Evolutionary conservation across 2,797 vertebrate genomes (phyloP).

Genomic region (Syngnathus acus): DNA sequence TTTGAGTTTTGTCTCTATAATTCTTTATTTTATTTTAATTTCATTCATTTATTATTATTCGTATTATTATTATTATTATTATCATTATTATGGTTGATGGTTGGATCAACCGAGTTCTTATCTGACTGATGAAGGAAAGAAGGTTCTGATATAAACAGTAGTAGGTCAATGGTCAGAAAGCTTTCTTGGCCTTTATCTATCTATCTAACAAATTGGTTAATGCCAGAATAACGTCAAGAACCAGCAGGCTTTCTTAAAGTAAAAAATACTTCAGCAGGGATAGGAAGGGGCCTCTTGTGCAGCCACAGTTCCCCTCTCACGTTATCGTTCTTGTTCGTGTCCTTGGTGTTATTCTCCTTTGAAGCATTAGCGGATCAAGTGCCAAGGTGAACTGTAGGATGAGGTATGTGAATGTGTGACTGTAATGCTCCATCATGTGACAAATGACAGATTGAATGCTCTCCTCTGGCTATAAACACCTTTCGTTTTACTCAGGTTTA

Average conservation of each 20-base stretch:
- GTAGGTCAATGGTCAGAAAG: too few relatives aligned
- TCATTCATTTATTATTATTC: too few relatives aligned
- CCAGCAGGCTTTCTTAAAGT: background rate
- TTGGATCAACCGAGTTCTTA: too few relatives aligned
- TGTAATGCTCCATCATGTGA: background rate
- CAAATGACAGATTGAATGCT: constrained; percentile 2
- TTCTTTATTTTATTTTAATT: too few relatives aligned
- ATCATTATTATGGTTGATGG: too few relatives aligned
- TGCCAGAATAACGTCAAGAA: background rate
- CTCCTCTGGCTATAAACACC: constrained; percentile 2
- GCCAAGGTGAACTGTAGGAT: background rate
- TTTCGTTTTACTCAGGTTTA: background rate
- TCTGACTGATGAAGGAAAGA: too few relatives aligned
- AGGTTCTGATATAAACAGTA: too few relatives aligned
- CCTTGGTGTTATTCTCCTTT: background rate
- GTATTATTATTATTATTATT: too few relatives aligned
- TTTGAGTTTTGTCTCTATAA: too few relatives aligned
- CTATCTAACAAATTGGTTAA: background rate
- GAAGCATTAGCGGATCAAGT: background rate
- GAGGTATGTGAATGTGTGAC: background rate
- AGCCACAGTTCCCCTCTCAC: background rate
- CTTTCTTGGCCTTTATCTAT: too few relatives aligned
- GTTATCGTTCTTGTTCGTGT: background rate
- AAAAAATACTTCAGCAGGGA: background rate
- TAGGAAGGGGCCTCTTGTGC: background rate